phyloP scores from a whole-genome alignment of 2,113 vertebrate species.

The Malurus alboscapulatus region DNA sequence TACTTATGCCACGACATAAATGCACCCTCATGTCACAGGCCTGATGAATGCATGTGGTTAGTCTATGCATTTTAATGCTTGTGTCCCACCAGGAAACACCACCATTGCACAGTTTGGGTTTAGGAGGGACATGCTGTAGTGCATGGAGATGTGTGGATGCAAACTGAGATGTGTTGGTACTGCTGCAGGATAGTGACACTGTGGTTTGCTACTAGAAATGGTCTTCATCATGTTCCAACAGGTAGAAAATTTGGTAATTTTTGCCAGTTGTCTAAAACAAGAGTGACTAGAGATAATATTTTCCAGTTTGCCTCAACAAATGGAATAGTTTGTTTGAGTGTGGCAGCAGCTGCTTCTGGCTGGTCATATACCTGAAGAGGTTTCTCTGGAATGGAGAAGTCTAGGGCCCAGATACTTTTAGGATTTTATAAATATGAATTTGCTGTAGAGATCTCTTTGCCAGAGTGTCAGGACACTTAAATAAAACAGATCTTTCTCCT shows the following conservation, averaged over 20 bases:
- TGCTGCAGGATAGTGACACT: background rate
- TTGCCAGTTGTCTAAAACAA: background rate
- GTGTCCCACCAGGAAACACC: background rate
- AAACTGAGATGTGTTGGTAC: background rate
- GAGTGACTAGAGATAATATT: background rate
- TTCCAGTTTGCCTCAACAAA: background rate
- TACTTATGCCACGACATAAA: background rate
- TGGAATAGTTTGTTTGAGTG: background rate
- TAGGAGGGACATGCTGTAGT: background rate
- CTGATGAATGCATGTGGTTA: fast-evolving
- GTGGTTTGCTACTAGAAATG: background rate
- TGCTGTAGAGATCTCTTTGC: background rate
- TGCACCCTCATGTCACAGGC: fast-evolving
- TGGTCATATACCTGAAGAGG: background rate
- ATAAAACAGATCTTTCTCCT: background rate
- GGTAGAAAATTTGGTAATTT: background rate
- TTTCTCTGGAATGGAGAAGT: background rate
- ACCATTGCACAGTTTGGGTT: fast-evolving
- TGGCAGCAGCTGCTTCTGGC: background rate
- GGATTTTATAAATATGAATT: background rate
- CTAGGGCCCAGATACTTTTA: background rate
- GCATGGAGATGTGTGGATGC: background rate
- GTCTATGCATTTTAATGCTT: background rate
- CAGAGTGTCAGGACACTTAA: background rate
- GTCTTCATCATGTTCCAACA: background rate